Conservation (phyloP, 2,888 invertebrate species). For the Idaea aversata region DNA sequence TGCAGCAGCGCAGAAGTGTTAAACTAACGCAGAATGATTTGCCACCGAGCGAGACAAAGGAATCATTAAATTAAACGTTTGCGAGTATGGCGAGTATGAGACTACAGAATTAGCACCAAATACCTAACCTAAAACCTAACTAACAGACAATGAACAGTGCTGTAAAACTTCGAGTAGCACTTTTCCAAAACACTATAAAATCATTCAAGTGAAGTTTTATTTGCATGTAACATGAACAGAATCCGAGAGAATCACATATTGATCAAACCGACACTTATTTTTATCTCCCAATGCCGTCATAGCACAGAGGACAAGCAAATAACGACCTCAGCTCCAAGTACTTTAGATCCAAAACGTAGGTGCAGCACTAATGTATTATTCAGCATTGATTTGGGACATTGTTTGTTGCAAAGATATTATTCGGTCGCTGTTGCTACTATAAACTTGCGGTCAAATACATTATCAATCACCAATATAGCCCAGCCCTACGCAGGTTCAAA, state of each 20-base stretch:
- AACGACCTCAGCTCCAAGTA: background rate
- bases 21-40: too few species aligned
- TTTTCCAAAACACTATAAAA: background rate
- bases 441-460: background rate
- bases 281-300: background rate
- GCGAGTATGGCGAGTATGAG: too few species aligned
- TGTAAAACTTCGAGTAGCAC: background rate
- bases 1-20: too few species aligned
- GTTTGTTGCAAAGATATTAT: background rate
- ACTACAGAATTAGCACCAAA: too few species aligned
- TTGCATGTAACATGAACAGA: background rate
- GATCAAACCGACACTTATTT: background rate
- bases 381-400: background rate
- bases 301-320: background rate
- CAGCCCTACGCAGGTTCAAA: too few species aligned
- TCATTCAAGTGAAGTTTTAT: background rate
- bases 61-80: too few species aligned
- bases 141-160: too few species aligned
- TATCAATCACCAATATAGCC: too few species aligned
- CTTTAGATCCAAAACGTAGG: slow-evolving; percentile 11
- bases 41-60: too few species aligned
- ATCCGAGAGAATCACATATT: background rate
- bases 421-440: background rate
- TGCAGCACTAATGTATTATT: background rate
- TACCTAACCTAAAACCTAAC: too few species aligned